Conservation (phyloP, 1,140 invertebrate species). For the Pseudachorutes palmiensis region DNA sequence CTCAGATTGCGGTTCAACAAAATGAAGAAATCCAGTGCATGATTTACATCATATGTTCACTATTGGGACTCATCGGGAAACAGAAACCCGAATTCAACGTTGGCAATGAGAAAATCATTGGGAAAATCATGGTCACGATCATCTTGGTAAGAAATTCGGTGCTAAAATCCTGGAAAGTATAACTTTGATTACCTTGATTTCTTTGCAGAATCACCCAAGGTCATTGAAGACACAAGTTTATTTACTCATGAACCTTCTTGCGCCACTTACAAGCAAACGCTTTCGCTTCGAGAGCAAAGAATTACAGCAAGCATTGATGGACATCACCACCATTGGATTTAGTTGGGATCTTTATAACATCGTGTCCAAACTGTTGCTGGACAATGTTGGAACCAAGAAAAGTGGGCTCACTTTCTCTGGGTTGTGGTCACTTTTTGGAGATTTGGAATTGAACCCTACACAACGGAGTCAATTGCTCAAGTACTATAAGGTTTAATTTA, state of each 20-base stretch:
- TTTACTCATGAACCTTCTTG: conserved; percentile 21
- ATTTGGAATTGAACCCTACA: conserved; percentile 15
- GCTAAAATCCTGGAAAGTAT: too few species aligned
- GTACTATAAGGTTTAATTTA: too few species aligned
- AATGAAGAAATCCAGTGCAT: conserved; percentile 27
- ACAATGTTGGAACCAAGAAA: not conserved
- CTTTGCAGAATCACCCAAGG: conserved; percentile 13
- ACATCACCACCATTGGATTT: conserved; percentile 11
- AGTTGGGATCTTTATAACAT: conserved; percentile 26
- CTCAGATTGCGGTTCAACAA: not conserved
- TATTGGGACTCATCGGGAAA: conserved; percentile 14
- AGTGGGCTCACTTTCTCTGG: not conserved
- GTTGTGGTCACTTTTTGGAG: conserved; percentile 15
- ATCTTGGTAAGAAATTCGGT: conserved; percentile 12
- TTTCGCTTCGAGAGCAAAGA: not conserved
- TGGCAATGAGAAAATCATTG: not conserved
- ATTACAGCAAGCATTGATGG: conserved; percentile 1
- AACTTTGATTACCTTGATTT: not conserved
- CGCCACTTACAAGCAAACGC: not conserved
- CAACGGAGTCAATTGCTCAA: conserved; percentile 30
- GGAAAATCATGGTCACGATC: not conserved
- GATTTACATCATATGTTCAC: conserved; percentile 26
- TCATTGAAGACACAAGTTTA: conserved; percentile 18
- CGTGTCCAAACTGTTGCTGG: conserved; percentile 10
- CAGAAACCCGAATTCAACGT: conserved; percentile 18